phyloP scores from a whole-genome alignment of 2,888 invertebrate species.

The Rhodophaea formosa region DNA sequence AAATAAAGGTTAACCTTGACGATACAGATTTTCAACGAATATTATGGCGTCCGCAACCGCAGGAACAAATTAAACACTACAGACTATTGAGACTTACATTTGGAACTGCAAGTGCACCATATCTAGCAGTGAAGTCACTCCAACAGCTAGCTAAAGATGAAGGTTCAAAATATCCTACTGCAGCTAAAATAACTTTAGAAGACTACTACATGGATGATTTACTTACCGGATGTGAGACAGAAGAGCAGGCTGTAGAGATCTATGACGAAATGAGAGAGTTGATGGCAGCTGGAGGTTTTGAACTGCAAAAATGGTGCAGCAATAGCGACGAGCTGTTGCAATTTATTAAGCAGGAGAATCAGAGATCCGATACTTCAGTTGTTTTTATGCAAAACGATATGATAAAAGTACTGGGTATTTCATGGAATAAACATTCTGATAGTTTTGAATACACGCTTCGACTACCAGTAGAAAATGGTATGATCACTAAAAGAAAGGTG shows the following conservation, averaged over 20 bases:
- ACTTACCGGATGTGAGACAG: background rate
- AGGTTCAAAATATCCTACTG: no score
- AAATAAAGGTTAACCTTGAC: background rate
- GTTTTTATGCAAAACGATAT: no score
- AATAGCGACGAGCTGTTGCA: background rate
- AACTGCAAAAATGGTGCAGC: background rate
- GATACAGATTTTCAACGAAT: background rate
- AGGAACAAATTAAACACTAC: background rate
- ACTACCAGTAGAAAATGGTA: background rate
- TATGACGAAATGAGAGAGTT: background rate
- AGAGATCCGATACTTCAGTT: background rate
- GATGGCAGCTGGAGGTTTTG: background rate
- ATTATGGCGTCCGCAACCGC: background rate
- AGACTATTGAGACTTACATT: background rate
- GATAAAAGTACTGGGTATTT: background rate
- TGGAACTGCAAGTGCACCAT: conserved; percentile 5
- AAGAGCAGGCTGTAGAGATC: background rate
- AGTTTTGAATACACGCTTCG: no score
- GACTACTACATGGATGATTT: background rate
- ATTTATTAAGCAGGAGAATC: background rate
- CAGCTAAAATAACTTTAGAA: no score
- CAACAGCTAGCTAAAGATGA: conserved; percentile 10
- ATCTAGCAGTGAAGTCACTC: conserved; percentile 18
- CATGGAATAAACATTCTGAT: background rate
- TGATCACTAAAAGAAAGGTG: background rate